Evolutionary conservation across 2,888 invertebrate species (phyloP).

Genomic region (Melipona beecheii): DNA sequence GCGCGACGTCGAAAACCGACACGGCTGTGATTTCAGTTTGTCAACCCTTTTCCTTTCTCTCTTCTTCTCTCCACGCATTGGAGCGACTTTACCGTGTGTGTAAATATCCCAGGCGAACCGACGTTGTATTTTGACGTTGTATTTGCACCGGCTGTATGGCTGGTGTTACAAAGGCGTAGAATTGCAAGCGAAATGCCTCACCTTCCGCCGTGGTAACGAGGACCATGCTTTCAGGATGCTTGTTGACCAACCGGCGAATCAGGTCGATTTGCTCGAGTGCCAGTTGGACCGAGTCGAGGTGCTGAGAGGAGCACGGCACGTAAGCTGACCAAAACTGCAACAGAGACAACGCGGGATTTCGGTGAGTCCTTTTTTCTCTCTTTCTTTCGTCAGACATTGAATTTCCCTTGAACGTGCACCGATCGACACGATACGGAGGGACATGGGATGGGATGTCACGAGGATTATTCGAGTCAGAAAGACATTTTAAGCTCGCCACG

Average conservation of each 20-base stretch:
- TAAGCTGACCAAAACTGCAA: slow-evolving; percentile 87
- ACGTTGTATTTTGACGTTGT: neutral
- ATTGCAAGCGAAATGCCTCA: slow-evolving; percentile 56
- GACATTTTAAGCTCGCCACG: too few species aligned
- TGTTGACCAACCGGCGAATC: slow-evolving; percentile 86
- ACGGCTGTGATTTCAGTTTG: neutral
- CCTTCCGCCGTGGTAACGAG: slow-evolving; percentile 84
- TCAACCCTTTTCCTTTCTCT: too few species aligned
- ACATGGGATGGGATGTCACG: too few species aligned
- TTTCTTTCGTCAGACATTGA: neutral
- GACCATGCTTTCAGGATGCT: slow-evolving; percentile 84
- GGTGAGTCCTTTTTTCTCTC: slow-evolving; percentile 16
- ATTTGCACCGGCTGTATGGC: neutral
- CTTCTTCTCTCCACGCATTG: neutral
- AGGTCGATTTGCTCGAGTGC: slow-evolving; percentile 87
- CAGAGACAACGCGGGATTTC: slow-evolving; percentile 11
- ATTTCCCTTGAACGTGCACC: neutral
- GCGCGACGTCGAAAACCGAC: neutral
- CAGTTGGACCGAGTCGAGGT: slow-evolving; percentile 86
- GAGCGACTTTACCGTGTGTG: neutral
- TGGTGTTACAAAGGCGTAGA: slow-evolving; percentile 14
- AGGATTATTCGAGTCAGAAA: neutral
- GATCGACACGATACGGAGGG: neutral
- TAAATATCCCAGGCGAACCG: slow-evolving; percentile 1
- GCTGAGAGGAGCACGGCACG: slow-evolving; percentile 85